phyloP scores from a whole-genome alignment of 2,888 invertebrate genomes.

The Zygothrica quintamaculata region DNA sequence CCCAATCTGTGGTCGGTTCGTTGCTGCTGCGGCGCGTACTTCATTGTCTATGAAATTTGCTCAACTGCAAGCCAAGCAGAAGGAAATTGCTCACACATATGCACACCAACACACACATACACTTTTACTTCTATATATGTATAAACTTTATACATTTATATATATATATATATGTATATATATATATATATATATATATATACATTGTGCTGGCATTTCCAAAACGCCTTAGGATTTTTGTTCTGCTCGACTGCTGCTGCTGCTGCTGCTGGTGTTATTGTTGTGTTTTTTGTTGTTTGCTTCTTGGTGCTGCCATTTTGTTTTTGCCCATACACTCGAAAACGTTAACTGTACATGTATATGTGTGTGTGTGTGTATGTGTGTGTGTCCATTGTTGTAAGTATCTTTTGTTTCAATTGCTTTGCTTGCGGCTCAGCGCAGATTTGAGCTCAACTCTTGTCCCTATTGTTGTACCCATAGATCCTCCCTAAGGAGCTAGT shows the following conservation, averaged over 20 bases:
- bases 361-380: constrained; percentile 11
- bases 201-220: constrained; percentile 31
- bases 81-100: constrained; percentile 71
- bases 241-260: constrained; percentile 60
- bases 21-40: constrained; percentile 58
- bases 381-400: constrained; percentile 60
- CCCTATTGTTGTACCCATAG: constrained; percentile 36
- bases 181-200: constrained; percentile 1
- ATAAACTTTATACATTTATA: too few relatives aligned
- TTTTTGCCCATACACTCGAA: constrained; percentile 67
- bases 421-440: constrained; percentile 60
- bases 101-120: constrained; percentile 18
- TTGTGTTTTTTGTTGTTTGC: constrained; percentile 9
- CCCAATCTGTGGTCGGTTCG: constrained; percentile 70
- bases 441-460: constrained; percentile 53
- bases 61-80: constrained; percentile 80
- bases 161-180: constrained; percentile 1
- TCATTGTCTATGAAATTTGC: constrained; percentile 78
- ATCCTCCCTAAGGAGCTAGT: constrained; percentile 42
- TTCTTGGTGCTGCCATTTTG: constrained; percentile 66
- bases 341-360: constrained; percentile 47
- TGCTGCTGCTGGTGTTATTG: constrained; percentile 27
- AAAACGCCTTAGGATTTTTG: constrained; percentile 42
- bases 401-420: constrained; percentile 78
- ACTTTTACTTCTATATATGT: too few relatives aligned